These are phyloP conservation scores for Hylyphantes graminicola DNA, from an alignment of 1,140 invertebrate species.

Conservation along the genomic window DNA sequence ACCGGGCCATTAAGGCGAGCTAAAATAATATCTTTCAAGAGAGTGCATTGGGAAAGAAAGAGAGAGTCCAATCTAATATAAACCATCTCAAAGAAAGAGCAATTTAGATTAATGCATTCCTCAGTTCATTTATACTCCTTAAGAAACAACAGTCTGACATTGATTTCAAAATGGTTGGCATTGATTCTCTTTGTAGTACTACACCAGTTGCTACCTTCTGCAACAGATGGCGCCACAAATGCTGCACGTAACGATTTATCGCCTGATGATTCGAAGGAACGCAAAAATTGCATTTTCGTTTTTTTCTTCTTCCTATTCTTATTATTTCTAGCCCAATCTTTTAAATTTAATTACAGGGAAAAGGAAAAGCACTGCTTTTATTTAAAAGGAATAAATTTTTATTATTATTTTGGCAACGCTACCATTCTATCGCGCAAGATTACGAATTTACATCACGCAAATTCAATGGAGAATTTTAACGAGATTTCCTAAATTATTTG, in stretches of 20 bases:
- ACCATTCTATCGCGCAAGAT: slow-evolving; percentile 12
- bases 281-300: slow-evolving; percentile 44
- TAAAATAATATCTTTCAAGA: slow-evolving; percentile 11
- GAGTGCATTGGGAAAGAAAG: slow-evolving; percentile 11
- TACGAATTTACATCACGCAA: slow-evolving; percentile 54
- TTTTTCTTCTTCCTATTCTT: slow-evolving; percentile 2
- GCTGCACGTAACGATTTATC: slow-evolving; percentile 36
- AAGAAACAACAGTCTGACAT: slow-evolving; percentile 54
- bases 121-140: slow-evolving; percentile 58
- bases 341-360: slow-evolving; percentile 58
- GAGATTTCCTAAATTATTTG: slow-evolving; percentile 55
- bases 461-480: slow-evolving; percentile 53
- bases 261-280: slow-evolving; percentile 28
- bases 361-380: slow-evolving; percentile 43
- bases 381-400: slow-evolving; percentile 22
- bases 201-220: slow-evolving; percentile 34
- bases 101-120: slow-evolving; percentile 56
- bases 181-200: slow-evolving; percentile 35
- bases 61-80: slow-evolving; percentile 52
- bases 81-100: slow-evolving; percentile 37
- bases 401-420: background rate
- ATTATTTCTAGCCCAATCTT: slow-evolving; percentile 38
- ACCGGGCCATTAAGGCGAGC: background rate
- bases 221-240: slow-evolving; percentile 58
- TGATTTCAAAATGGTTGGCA: slow-evolving; percentile 58